A percentile compares a stretch with the other conserved stretches of the same genome.
Conservation (phyloP, 2,888 invertebrate genomes). For the Caenorhabditis sp. region DNA sequence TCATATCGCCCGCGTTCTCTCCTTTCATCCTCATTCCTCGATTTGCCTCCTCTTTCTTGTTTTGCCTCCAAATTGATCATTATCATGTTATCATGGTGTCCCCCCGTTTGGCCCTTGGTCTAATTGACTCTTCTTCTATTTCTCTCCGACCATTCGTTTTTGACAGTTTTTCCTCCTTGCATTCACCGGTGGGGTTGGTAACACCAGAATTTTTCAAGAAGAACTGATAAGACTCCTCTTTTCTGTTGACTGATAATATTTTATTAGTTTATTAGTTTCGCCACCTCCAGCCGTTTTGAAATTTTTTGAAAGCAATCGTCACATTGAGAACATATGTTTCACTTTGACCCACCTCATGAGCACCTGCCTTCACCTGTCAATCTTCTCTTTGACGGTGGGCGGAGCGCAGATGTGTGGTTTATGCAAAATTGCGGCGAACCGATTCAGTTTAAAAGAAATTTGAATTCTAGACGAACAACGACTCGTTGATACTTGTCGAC, state of each 20-base stretch:
- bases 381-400: slow-evolving; percentile 13
- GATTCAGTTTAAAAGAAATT: slow-evolving; percentile 8
- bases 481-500: slow-evolving; percentile 54
- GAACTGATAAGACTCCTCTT: slow-evolving; percentile 41
- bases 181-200: slow-evolving; percentile 38
- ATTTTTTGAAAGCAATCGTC: slow-evolving; percentile 11
- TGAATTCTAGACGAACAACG: slow-evolving; percentile 53
- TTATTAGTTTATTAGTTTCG: slow-evolving; percentile 51
- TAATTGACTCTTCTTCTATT: slow-evolving; percentile 32
- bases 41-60: slow-evolving; percentile 44
- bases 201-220: slow-evolving; percentile 41
- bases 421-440: slow-evolving; percentile 1
- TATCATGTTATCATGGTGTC: slow-evolving; percentile 55
- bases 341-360: slow-evolving; percentile 4
- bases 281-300: slow-evolving; percentile 46
- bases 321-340: slow-evolving; percentile 19
- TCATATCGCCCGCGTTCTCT: slow-evolving; percentile 10
- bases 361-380: slow-evolving; percentile 13
- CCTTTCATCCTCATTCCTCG: background rate
- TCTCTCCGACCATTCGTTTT: slow-evolving; percentile 6
- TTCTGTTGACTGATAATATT: slow-evolving; percentile 42
- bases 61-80: slow-evolving; percentile 50
- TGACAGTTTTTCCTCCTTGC: background rate
- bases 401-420: slow-evolving; percentile 12
- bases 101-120: slow-evolving; percentile 24